Percentiles rank a stretch among this genome's conserved stretches.
Evolutionary conservation across 2,113 vertebrate species (phyloP).

Genomic region (Crotalus horridus): DNA sequence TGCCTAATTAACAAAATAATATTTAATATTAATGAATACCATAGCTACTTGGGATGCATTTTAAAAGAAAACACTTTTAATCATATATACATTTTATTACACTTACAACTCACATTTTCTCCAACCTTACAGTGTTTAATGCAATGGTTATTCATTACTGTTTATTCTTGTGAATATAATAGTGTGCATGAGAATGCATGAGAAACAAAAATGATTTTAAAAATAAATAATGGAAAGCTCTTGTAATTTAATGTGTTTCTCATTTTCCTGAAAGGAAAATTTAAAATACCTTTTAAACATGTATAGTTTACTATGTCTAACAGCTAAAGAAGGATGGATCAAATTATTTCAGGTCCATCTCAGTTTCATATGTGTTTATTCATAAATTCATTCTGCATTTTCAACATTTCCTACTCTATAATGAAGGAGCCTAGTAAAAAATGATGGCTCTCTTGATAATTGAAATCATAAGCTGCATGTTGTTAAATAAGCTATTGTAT

Average conservation of each 20-base stretch:
- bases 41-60: background rate
- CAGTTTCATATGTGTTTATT: background rate
- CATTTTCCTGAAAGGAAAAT: background rate
- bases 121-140: background rate
- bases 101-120: background rate
- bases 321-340: background rate
- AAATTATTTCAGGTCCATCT: background rate
- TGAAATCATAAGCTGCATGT: background rate
- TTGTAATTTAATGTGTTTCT: background rate
- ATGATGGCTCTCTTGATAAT: background rate
- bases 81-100: background rate
- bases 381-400: background rate
- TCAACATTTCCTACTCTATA: background rate
- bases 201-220: background rate
- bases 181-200: background rate
- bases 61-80: background rate
- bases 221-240: background rate
- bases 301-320: background rate
- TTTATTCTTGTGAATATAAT: conserved; percentile 17
- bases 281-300: background rate
- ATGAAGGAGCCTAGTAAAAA: background rate
- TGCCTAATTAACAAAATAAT: conserved; percentile 57
- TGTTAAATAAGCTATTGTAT: background rate
- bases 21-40: conserved; percentile 56
- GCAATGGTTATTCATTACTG: conserved; percentile 1